Conservation (phyloP, 1,140 invertebrate genomes). For the Drosophila repletoides region DNA sequence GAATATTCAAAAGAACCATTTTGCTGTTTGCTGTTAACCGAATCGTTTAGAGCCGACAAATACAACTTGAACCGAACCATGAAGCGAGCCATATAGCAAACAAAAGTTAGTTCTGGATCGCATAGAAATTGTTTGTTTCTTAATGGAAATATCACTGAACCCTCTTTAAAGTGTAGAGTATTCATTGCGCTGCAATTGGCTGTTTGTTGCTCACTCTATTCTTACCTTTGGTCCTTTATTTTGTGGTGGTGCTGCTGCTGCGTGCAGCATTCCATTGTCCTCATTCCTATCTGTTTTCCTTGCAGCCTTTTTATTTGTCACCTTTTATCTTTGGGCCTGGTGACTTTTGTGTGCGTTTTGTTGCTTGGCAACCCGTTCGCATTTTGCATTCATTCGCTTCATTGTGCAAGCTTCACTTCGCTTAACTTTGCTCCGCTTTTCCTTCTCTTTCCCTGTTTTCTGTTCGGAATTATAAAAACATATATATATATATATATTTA, state of each 20-base stretch:
- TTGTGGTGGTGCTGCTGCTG: too few species aligned
- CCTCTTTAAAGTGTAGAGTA: too few species aligned
- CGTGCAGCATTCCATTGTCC: slow-evolving; percentile 7
- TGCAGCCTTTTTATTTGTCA: slow-evolving; percentile 20
- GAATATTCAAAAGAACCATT: too few species aligned
- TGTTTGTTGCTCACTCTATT: neutral
- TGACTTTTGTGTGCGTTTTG: slow-evolving; percentile 24
- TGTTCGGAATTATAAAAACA: too few species aligned
- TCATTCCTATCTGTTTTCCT: neutral
- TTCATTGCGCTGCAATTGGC: neutral
- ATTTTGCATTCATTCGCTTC: slow-evolving; percentile 32
- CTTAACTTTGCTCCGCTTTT: neutral
- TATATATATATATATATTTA: neutral
- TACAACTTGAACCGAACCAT: too few species aligned
- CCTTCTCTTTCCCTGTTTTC: neutral
- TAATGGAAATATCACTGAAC: too few species aligned
- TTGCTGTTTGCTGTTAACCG: too few species aligned
- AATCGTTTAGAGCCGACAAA: too few species aligned
- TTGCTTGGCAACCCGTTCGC: slow-evolving; percentile 41
- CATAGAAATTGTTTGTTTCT: too few species aligned
- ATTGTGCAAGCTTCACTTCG: neutral
- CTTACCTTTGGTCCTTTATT: too few species aligned
- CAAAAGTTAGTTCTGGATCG: too few species aligned
- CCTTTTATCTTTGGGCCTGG: slow-evolving; percentile 23
- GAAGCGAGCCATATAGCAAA: too few species aligned